Percentiles rank a stretch among this genome's conserved stretches.
Evolutionary conservation across 2,888 invertebrate species (phyloP).

Genomic region (Drosophila rellima): DNA sequence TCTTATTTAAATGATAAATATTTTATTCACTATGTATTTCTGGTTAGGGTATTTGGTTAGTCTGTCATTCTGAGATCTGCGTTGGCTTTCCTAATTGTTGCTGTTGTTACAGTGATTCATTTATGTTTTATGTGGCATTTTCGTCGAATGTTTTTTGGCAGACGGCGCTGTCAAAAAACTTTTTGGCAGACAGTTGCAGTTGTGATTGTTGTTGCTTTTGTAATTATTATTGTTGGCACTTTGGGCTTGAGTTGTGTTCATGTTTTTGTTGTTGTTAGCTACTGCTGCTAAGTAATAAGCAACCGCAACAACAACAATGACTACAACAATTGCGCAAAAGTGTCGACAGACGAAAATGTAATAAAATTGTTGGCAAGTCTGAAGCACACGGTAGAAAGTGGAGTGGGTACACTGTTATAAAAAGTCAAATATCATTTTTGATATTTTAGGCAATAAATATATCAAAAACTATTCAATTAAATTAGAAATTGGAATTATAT

Average conservation of each 20-base stretch:
- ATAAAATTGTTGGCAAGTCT: constrained; percentile 76
- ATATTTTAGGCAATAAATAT: too few relatives aligned
- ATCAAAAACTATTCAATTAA: too few relatives aligned
- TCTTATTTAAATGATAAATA: not conserved
- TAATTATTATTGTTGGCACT: constrained; percentile 78
- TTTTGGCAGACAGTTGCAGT: constrained; percentile 60
- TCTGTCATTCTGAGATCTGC: not conserved
- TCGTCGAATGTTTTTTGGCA: constrained; percentile 61
- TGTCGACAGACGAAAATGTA: constrained; percentile 77
- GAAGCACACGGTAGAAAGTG: constrained; percentile 34
- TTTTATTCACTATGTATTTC: too few relatives aligned
- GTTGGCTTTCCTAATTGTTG: constrained; percentile 38
- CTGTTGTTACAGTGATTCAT: constrained; percentile 57
- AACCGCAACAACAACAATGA: constrained; percentile 49
- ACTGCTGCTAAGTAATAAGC: constrained; percentile 62
- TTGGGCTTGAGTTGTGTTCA: constrained; percentile 46
- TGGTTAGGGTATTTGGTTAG: not conserved
- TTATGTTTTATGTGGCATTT: constrained; percentile 74
- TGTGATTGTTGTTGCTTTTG: constrained; percentile 48
- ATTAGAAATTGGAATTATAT: too few relatives aligned
- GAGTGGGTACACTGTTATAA: constrained; percentile 1
- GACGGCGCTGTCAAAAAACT: constrained; percentile 51
- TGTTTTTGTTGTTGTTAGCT: constrained; percentile 35
- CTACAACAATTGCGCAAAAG: constrained; percentile 54
- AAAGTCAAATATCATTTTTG: not conserved